phyloP scores from a whole-genome alignment of 2,113 vertebrate species.

The Rhombomys opimus region DNA sequence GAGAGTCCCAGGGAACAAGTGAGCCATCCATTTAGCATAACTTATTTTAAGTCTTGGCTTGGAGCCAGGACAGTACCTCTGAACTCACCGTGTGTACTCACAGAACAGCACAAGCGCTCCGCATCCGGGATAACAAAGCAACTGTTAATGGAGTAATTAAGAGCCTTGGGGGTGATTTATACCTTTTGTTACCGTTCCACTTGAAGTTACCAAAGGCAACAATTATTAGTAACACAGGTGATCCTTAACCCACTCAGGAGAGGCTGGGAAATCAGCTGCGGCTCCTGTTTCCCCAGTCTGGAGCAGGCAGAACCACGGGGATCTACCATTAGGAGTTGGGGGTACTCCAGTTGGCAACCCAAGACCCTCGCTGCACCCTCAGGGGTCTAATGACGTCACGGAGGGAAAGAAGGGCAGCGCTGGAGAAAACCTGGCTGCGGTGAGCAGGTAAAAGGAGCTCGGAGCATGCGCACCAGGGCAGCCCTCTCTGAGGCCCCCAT shows the following conservation, averaged over 20 bases:
- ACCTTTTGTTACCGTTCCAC: slow-evolving; percentile 81
- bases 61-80: slow-evolving; percentile 60
- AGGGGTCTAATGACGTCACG: neutral
- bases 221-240: slow-evolving; percentile 81
- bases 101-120: slow-evolving; percentile 57
- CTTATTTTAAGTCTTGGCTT: slow-evolving; percentile 69
- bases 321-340: neutral
- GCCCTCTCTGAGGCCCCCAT: neutral
- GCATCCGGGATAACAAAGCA: slow-evolving; percentile 71
- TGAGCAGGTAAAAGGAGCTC: neutral
- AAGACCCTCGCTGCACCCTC: neutral
- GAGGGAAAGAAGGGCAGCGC: neutral
- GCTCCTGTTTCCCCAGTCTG: neutral
- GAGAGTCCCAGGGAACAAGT: slow-evolving; percentile 57
- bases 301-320: neutral
- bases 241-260: slow-evolving; percentile 52
- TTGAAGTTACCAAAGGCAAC: slow-evolving; percentile 82
- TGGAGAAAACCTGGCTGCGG: no score
- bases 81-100: slow-evolving; percentile 67
- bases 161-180: slow-evolving; percentile 82
- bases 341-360: neutral
- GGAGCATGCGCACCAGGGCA: neutral
- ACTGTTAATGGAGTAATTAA: slow-evolving; percentile 83
- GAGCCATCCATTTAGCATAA: slow-evolving; percentile 31
- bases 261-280: slow-evolving; percentile 4